phyloP scores from a whole-genome alignment of 2,113 vertebrate genomes.

The Lagopus muta region DNA sequence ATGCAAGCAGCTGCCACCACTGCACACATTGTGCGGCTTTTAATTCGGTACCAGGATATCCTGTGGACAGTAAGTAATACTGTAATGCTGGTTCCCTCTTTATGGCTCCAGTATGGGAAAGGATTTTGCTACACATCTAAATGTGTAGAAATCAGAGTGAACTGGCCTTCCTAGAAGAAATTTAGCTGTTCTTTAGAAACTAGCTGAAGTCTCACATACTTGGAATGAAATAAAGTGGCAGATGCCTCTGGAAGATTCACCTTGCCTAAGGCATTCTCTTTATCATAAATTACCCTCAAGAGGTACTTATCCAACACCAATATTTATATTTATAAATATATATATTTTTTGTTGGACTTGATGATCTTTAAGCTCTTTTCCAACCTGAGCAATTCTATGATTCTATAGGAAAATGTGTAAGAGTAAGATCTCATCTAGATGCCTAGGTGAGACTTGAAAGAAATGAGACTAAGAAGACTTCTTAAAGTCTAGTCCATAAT shows the following conservation, averaged over 20 bases:
- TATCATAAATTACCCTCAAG: neutral
- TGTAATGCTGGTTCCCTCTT: neutral
- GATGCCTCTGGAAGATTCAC: neutral
- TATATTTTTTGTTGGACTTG: no score
- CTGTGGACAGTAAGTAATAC: slow-evolving; percentile 90
- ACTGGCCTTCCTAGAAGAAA: neutral
- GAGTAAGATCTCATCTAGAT: neutral
- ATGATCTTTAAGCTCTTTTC: no score
- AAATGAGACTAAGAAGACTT: neutral
- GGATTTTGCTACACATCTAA: neutral
- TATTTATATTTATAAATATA: neutral
- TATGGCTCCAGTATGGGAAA: neutral
- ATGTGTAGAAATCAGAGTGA: neutral
- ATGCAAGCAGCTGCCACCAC: slow-evolving; percentile 87
- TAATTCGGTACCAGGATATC: slow-evolving; percentile 92
- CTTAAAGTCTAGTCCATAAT: neutral
- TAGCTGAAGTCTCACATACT: neutral
- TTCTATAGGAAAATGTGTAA: neutral
- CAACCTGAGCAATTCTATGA: no score
- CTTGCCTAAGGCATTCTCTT: neutral
- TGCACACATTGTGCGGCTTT: slow-evolving; percentile 86
- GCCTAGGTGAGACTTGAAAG: neutral
- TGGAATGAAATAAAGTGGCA: neutral
- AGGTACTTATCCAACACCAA: neutral
- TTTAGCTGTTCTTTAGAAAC: neutral